A percentile compares a stretch with the other conserved stretches of the same genome.
phyloP scores from a whole-genome alignment of 2,888 invertebrate genomes.

The Ornithoptera alexandrae region DNA sequence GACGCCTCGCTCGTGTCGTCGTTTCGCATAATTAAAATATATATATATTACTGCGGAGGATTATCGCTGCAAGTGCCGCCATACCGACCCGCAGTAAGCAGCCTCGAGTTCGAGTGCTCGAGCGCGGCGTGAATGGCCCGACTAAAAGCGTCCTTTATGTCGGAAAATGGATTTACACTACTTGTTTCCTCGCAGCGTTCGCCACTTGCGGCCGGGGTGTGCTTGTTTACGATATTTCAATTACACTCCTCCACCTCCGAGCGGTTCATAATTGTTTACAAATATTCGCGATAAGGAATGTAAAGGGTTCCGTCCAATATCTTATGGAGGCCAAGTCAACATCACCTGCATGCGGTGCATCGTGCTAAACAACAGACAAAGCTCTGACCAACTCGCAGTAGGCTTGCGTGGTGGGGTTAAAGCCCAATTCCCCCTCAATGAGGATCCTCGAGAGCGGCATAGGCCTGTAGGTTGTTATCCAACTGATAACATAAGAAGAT shows the following conservation, averaged over 20 bases:
- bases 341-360: too few relatives aligned
- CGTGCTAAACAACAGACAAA: too few relatives aligned
- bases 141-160: constrained; percentile 24
- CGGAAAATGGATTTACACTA: constrained; percentile 25
- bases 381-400: too few relatives aligned
- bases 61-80: neutral
- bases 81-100: constrained; percentile 4
- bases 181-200: constrained; percentile 13
- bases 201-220: constrained; percentile 3
- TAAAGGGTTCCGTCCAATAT: too few relatives aligned
- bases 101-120: constrained; percentile 15
- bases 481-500: too few relatives aligned
- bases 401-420: too few relatives aligned
- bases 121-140: constrained; percentile 7
- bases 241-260: neutral
- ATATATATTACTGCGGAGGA: neutral
- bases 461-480: too few relatives aligned
- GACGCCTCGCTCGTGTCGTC: too few relatives aligned
- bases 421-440: too few relatives aligned
- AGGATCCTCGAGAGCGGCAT: too few relatives aligned
- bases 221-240: neutral
- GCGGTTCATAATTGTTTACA: neutral
- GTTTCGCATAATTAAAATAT: neutral
- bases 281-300: neutral
- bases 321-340: too few relatives aligned